These are phyloP conservation scores for Zoroaster sp. DNA, from an alignment of 53 echinoderm and acorn worm genomes.

Conservation along the genomic window DNA sequence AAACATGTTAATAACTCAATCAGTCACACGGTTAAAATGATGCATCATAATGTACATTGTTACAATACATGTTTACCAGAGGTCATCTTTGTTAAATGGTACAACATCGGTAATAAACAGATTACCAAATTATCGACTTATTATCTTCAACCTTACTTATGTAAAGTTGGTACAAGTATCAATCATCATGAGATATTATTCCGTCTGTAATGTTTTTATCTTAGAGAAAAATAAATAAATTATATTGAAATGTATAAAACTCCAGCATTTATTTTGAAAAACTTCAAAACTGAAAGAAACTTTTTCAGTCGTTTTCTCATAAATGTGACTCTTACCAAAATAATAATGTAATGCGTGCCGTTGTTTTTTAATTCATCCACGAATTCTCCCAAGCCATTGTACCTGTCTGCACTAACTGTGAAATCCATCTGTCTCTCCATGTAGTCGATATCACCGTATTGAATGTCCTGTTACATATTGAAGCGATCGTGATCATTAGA, in stretches of 20 bases:
- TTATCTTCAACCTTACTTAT: neutral
- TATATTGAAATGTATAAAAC: too few relatives aligned
- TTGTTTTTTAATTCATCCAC: slow-evolving; percentile 76
- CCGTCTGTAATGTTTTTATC: too few relatives aligned
- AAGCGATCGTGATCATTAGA: neutral
- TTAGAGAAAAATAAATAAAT: too few relatives aligned
- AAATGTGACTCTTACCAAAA: slow-evolving; percentile 73
- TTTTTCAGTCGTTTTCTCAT: too few relatives aligned
- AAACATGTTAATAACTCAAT: too few relatives aligned
- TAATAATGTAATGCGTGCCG: slow-evolving; percentile 92
- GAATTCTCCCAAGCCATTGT: slow-evolving; percentile 67
- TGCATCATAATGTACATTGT: too few relatives aligned
- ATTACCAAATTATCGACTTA: neutral
- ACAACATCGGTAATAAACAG: neutral
- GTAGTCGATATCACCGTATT: slow-evolving; percentile 98
- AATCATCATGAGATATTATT: too few relatives aligned
- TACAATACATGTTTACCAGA: too few relatives aligned
- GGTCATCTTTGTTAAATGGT: too few relatives aligned
- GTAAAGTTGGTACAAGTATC: too few relatives aligned
- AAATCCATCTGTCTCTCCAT: slow-evolving; percentile 94
- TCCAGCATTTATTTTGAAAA: neutral
- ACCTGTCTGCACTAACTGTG: slow-evolving; percentile 71
- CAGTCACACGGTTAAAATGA: too few relatives aligned
- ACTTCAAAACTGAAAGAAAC: too few relatives aligned
- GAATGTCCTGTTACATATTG: slow-evolving; percentile 73